Base-by-base conservation (phyloP, 1,140 invertebrate genomes). In the Trachymyrmex cornetzi region DNA sequence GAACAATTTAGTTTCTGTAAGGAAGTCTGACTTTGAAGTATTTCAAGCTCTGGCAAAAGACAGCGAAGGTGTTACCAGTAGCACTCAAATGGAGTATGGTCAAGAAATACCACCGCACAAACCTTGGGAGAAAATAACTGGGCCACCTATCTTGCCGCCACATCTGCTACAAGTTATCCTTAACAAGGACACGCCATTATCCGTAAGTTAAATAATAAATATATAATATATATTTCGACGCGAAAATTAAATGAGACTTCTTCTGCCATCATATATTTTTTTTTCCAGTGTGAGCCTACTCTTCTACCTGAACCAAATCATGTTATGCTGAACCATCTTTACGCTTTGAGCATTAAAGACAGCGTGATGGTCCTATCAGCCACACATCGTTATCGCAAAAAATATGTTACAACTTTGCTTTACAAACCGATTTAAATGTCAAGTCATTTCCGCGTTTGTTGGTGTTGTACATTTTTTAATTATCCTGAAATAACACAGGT, bases 241-340 rank as follows among this genome's bases (percentile, higher is more conserved):
- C 9, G 50, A 34, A 14, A 30, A 66, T 79, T 81, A 53, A 14
- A 24, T 0, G 2, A 64, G 27, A 61, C 67, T 81, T 53, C 2
- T 12, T 64, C 11, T 50, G 3, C n/a, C 7, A 81, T n/a, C 38
- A n/a, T 19, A 0, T 66, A 53, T 44, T 90, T 34, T 89, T 90
- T 50, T 88, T 96, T 96, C 87, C 95, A 99, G 98, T 99, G 99
- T 96, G 99, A 99, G 95, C 99, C 99, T 67, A 99, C 99, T 67
- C 96, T 99, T 88, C 95, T 99, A 90, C 99, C 99, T n/a, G 99
- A 99, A 96, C 99, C 99, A 89, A 99, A 99, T 95, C 99, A 99
- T 95, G 99, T 99, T 1, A 99, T 99, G 99, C 96, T 99, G 88
- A 99, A 99, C 95, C 99, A 99, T 96, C 95, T 99, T n/a, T 99